Base-by-base conservation (phyloP, 2,113 vertebrate species). In the Coracopsis vasa region DNA sequence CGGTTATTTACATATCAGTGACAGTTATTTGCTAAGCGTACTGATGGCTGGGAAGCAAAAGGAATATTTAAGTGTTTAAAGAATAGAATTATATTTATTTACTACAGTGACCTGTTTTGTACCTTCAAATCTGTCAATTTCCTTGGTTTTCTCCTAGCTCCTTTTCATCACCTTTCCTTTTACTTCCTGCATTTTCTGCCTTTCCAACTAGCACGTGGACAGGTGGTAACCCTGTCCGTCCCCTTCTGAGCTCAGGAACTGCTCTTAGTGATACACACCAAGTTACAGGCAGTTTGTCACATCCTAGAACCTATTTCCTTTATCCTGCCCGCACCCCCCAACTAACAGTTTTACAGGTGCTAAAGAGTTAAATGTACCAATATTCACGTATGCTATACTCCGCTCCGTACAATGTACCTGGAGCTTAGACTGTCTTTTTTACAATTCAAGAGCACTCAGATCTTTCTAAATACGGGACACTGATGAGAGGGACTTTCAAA, bases 281-380 rank as follows among this genome's bases (percentile, higher is more conserved):
- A 11, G 33, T 58, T n/a, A 58, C 17, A 94, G 12, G 17, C 27
- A 72, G 58, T 31, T 70, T 65, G 25, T 42, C 74, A 80, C 11
- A 41, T 39, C 53, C 58, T 56, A 3, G 31, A 50, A 31, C 11
- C 72, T 74, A 23, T 65, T 44, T 25, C 64, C 21, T 28, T 11
- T 18, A 70, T 25, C 16, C 27, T 31, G 20, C 15, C 5, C 1
- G 3, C 4, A 6, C 4, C 16, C 6, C 25, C 9, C 6, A 53
- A 3, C 25, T 35, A 23, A 25, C 42, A 50, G 23, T 37, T 61
- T 64, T 88, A 66, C 41, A 79, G 17, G 20, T 86, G 56, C 39
- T 56, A 33, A 50, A 14, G 19, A 61, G n/a, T 47, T 82, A 74
- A 70, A 78, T 24, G 13, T 51, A 85, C 74, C n/a, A n/a, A 18